phyloP scores from a whole-genome alignment of 2,113 vertebrate species.

The Haplochromis burtoni region DNA sequence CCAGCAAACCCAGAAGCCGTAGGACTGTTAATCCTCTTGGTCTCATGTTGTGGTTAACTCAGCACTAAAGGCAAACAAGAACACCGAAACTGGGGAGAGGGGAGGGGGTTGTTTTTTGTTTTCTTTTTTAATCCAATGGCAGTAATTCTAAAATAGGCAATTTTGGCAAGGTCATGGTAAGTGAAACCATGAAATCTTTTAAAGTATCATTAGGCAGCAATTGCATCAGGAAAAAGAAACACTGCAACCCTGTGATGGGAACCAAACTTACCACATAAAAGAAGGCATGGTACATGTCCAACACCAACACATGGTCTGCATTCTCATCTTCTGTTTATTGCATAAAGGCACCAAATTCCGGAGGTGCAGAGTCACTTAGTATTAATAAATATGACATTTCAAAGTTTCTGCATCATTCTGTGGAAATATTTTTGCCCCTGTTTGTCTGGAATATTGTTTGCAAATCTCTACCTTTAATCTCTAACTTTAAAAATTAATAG shows the following conservation, averaged over 20 bases:
- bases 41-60: not conserved
- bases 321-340: not conserved
- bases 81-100: not conserved
- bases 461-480: not conserved
- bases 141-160: not conserved
- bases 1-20: not conserved
- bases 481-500: not conserved
- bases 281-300: not conserved
- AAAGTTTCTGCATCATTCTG: not conserved
- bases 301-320: not conserved
- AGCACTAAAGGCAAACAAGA: not conserved
- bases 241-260: not conserved
- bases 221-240: not conserved
- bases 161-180: not conserved
- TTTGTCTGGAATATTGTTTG: not conserved
- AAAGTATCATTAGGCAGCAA: not conserved
- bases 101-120: not conserved
- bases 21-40: not conserved
- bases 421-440: not conserved
- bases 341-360: not conserved
- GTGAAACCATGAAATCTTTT: not conserved
- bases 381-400: not conserved
- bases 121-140: not conserved
- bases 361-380: not conserved
- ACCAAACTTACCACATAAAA: not conserved